These are phyloP conservation scores for Pluvianellus socialis DNA, from an alignment of 2,113 vertebrate genomes.

Conservation along the genomic window DNA sequence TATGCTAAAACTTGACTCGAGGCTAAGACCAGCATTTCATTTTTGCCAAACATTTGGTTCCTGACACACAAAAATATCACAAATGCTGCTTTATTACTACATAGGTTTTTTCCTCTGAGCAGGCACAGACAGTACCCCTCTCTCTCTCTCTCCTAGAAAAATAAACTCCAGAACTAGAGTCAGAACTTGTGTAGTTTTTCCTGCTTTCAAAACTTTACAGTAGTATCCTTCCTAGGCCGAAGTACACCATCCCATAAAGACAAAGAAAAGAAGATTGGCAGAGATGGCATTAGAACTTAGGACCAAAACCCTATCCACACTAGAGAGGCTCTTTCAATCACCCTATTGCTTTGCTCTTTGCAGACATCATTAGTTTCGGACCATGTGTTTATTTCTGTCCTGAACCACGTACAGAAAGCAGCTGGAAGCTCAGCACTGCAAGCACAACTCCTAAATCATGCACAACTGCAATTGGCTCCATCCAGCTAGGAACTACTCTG, in stretches of 20 bases:
- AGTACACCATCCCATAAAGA: background rate
- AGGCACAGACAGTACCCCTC: background rate
- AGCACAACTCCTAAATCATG: background rate
- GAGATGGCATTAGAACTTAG: background rate
- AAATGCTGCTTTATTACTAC: background rate
- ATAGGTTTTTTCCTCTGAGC: background rate
- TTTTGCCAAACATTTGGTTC: background rate
- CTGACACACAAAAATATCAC: background rate
- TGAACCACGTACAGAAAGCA: background rate
- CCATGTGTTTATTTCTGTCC: background rate
- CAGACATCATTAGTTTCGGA: background rate
- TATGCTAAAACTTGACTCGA: background rate
- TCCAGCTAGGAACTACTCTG: background rate
- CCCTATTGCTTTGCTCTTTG: background rate
- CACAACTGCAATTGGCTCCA: background rate
- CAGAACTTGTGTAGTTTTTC: rapidly evolving
- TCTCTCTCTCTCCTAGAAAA: background rate
- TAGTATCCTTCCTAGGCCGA: background rate
- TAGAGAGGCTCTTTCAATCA: background rate
- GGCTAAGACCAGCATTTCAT: background rate
- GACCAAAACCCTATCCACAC: rapidly evolving
- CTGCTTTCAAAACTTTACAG: background rate
- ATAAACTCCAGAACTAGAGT: background rate
- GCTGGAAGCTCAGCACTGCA: background rate
- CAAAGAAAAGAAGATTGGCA: background rate